Evolutionary conservation across 2,888 invertebrate genomes (phyloP), one percentile per base, ranked within the genome.

Genomic region (Drosophila algonquin): DNA sequence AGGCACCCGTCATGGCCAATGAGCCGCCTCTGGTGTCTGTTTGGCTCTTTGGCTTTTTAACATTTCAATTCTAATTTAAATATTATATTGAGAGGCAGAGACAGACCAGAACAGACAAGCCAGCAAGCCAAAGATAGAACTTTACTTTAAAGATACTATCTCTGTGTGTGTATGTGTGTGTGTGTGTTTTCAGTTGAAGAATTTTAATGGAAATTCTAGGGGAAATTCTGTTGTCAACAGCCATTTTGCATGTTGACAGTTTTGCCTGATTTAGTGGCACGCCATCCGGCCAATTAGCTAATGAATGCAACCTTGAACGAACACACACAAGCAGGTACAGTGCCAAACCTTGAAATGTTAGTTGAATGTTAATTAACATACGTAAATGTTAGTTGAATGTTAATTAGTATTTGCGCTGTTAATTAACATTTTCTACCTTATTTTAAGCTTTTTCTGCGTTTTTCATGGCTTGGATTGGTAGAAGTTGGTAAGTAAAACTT

Each of bases 51-150:
- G 70, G 64, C 72, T 55, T 82, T 76, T 80, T 63, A 76, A 67
- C 79, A 70, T 82, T 79, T 85, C 79, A 82, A 70, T 79, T 82
- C 73, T 65, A 84, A 82, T 83, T 83, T 82, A 77, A 76, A 77
- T 80, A 73, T 79, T 78, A 73, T 77, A 81, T 85, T 80, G 53
- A 47, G 48, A 27, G 62, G 24, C 21, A 21, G 18, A 21, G 32
- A 21, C 50, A 9, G 5, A 5, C 5, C 24, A 24, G 5, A 24
- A 5, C 24, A 21, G 21, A 21, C 21, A 3, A 21, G 21, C 7
- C 16, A 35, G 52, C 10, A 9, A 14, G 12, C 2, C 10, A 7
- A 4, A 30, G 30, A 40, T 8, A 14, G 21, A 51, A 68, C 18
- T 18, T 14, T 32, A 24, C 30, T 21, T 54, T n/a, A 40, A 40